Evolutionary conservation across 2,888 invertebrate genomes (phyloP), one percentile per base, ranked within the genome.

Genomic region (Lacanobia oleracea): DNA sequence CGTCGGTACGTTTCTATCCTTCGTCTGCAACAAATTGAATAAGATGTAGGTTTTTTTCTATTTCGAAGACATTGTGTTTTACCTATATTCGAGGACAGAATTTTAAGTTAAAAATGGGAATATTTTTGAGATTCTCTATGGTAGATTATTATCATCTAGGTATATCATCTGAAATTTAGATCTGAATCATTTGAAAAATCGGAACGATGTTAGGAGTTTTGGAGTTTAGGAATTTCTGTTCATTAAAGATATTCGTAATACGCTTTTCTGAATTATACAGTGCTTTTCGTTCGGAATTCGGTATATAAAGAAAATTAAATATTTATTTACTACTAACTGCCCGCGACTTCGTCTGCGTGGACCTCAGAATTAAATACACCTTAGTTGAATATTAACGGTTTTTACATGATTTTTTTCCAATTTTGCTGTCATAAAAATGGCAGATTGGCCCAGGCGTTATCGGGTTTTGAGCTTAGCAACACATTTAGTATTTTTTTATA

Each of bases 1-100:
- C 98, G 97, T 67, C 99, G 97, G 94, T 99, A 99, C 85, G 97
- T 97, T 90, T 98, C 98, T 93, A 99, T 98, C 89, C 99, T 97
- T 80, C 98, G 97, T 87, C 97, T 97, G 95, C 18, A 93, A 94
- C 87, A 91, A 80, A 63, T 71, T 69, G 16, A 53, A 57, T 71
- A 56, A 67, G 14, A 48, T 66, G 40, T 54, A 53, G 53, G 48
- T 60, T 54, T 12, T 61, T 72, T 66, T 50, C 7, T 51, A 54
- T 57, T 67, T 18, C 0, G n/a, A 56, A 33, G 48, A n/a, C 6
- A 59, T 33, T 56, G 27, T 27, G n/a, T 48, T 50, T 62, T 5
- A 18, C 21, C 12, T 40, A 16, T 45, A 12, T 60, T 37, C 0
- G 14, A 5, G 18, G 23, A 12, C 16, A 23, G 10, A 40, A 40